Base-by-base conservation (phyloP, 2,888 invertebrate species). In the Clusia tigrina region DNA sequence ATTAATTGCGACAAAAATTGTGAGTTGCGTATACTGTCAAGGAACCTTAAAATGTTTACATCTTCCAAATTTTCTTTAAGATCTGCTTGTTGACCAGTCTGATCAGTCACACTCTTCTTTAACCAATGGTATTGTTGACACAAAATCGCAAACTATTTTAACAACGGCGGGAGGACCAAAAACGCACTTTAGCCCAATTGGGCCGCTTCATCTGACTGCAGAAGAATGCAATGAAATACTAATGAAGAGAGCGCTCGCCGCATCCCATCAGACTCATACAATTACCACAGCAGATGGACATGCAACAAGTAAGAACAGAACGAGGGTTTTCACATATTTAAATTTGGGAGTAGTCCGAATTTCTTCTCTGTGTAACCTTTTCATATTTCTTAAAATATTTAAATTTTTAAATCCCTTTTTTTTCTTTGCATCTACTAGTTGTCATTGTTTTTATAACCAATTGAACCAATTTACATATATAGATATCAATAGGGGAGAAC, bases 201-300 rank as follows among this genome's bases (percentile, higher is more conserved):
- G 91, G 53, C 90, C 91, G 6, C 85, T 91, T 67, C 91, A 91
- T 77, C 83, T 91, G 18, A 91, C 91, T 0, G 89, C 90, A 1
- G 91, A 91, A 80, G 91, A 91, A 86, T 91, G 90, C 84, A 91
- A 91, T 81, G 91, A 91, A 83, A 91, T 91, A 67, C 84, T 91
- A 69, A 90, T 91, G 89, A 91, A 91, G 78, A 84, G 91, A 68
- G 91, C 91, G 1, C 85, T 90, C 0, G 90, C 90, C 70, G 86
- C 87, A 38, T 89, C 90, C 2, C 88, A 84, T 72, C 88, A 82
- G 74, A 81, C 82, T 68, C 83, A 83, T 72, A 82, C 84, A 66
- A 77, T 83, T 68, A 80, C 82, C 53, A 79, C 82, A 63, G 73
- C 81, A 67, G 84, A 84, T 78, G 83, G 80, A 67, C 80, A 80